A percentile compares a stretch with the other conserved stretches of the same genome.
phyloP scores from a whole-genome alignment of 2,888 invertebrate species.

The Drosophila anomalata region DNA sequence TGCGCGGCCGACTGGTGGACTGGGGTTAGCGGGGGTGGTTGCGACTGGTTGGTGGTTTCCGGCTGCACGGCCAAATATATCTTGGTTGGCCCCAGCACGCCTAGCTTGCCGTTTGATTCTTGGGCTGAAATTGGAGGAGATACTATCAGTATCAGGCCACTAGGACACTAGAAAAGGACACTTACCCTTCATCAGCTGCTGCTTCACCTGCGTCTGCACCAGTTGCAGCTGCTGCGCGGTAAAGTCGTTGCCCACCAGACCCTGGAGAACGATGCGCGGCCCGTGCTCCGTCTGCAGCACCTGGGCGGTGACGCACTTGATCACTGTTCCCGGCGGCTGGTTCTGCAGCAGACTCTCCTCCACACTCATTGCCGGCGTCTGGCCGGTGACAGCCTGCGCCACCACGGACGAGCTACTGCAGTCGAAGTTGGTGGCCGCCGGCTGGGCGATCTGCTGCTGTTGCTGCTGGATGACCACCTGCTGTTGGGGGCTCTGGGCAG shows the following conservation, averaged over 20 bases:
- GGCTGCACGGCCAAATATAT: conserved; percentile 94
- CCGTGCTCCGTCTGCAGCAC: conserved; percentile 93
- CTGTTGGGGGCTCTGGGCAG: conserved; percentile 32
- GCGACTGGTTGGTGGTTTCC: conserved; percentile 79
- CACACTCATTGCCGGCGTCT: conserved; percentile 82
- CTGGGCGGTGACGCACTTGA: conserved; percentile 94
- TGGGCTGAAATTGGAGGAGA: conserved; percentile 86
- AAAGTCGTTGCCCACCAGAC: conserved; percentile 92
- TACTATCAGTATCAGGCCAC: neutral
- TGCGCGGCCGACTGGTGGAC: conserved; percentile 83
- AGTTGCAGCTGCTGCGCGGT: conserved; percentile 92
- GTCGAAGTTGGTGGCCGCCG: conserved; percentile 23
- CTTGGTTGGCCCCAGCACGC: conserved; percentile 93
- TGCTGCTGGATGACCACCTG: conserved; percentile 48
- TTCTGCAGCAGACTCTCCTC: conserved; percentile 90
- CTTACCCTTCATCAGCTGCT: conserved; percentile 92
- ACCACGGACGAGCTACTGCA: conserved; percentile 8
- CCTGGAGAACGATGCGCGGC: conserved; percentile 93
- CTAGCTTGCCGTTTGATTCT: conserved; percentile 93
- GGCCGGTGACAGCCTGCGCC: conserved; percentile 59
- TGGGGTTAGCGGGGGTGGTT: conserved; percentile 85
- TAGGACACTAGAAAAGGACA: neutral
- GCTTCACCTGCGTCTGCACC: conserved; percentile 95
- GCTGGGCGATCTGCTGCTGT: conserved; percentile 38
- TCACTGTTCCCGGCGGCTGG: conserved; percentile 93